These are phyloP conservation scores for Baryphthengus martii DNA, from an alignment of 2,113 vertebrate species.

Conservation along the genomic window DNA sequence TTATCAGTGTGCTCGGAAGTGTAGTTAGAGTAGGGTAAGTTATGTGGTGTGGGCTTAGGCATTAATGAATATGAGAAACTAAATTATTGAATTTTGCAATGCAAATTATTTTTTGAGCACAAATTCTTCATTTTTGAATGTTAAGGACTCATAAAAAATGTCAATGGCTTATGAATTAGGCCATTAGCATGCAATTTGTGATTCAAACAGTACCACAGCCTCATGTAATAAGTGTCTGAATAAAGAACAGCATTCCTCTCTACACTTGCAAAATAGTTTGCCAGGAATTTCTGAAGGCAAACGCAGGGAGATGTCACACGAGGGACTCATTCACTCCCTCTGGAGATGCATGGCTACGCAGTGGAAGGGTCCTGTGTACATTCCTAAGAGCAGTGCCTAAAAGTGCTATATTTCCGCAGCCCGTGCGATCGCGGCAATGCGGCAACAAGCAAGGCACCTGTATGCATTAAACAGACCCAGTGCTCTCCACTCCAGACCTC, in stretches of 20 bases:
- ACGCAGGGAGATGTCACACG: not conserved
- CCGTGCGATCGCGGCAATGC: rapidly evolving
- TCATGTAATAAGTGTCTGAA: constrained; percentile 68
- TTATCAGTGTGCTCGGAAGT: constrained; percentile 64
- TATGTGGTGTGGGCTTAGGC: constrained; percentile 78
- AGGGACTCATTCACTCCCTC: not conserved
- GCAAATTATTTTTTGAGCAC: constrained; percentile 81
- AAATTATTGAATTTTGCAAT: constrained; percentile 83
- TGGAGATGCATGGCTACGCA: not conserved
- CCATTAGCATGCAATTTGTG: constrained; percentile 80
- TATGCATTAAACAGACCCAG: rapidly evolving
- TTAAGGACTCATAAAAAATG: constrained; percentile 81
- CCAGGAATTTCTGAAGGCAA: constrained; percentile 53
- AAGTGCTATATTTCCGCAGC: not conserved
- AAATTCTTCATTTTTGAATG: constrained; percentile 83
- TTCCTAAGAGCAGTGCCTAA: not conserved
- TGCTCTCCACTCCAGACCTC: not conserved
- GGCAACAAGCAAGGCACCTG: not conserved
- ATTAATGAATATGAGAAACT: constrained; percentile 81
- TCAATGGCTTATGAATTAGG: constrained; percentile 82
- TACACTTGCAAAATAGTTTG: constrained; percentile 60
- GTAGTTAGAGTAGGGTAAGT: constrained; percentile 73
- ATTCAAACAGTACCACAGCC: constrained; percentile 70
- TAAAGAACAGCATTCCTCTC: constrained; percentile 55
- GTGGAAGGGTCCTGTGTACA: not conserved